These are phyloP conservation scores for Mola mola DNA, from an alignment of 2,113 vertebrate species.

Conservation along the genomic window DNA sequence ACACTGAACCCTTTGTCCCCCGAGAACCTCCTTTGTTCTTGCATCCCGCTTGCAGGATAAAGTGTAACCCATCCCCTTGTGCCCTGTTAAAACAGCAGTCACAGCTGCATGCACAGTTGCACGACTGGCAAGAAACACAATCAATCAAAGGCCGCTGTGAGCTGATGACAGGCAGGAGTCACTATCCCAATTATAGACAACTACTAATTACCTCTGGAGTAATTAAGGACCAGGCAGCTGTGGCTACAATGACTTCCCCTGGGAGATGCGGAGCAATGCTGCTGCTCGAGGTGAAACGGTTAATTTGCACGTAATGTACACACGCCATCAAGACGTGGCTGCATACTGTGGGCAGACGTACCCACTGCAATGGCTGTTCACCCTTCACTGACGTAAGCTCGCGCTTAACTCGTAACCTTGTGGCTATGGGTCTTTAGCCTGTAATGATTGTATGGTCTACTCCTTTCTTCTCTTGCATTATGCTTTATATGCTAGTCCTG, in stretches of 20 bases:
- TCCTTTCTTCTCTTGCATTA: too few species aligned
- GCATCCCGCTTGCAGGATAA: conserved; percentile 28
- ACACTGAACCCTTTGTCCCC: conserved; percentile 5
- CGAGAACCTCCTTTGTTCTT: conserved; percentile 49
- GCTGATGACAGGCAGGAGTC: conserved; percentile 43
- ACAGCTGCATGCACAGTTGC: conserved; percentile 61
- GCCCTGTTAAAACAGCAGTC: conserved; percentile 67
- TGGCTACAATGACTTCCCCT: conserved; percentile 25
- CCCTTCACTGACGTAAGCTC: too few species aligned
- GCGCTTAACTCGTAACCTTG: too few species aligned
- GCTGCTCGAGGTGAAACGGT: conserved; percentile 33
- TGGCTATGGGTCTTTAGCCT: too few species aligned
- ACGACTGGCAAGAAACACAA: conserved; percentile 21
- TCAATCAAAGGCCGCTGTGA: conserved; percentile 35
- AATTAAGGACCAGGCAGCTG: conserved; percentile 64
- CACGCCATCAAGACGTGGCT: too few species aligned
- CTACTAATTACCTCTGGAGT: conserved; percentile 57
- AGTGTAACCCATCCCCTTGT: conserved; percentile 55
- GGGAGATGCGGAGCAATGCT: background rate
- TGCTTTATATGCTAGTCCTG: too few species aligned
- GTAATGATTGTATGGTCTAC: too few species aligned
- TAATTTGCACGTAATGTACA: conserved; percentile 3
- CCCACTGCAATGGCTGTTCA: too few species aligned
- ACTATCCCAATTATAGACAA: conserved; percentile 32
- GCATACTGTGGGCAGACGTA: too few species aligned